Conservation (phyloP, 2,113 vertebrate genomes). For the Tetrax tetrax region DNA sequence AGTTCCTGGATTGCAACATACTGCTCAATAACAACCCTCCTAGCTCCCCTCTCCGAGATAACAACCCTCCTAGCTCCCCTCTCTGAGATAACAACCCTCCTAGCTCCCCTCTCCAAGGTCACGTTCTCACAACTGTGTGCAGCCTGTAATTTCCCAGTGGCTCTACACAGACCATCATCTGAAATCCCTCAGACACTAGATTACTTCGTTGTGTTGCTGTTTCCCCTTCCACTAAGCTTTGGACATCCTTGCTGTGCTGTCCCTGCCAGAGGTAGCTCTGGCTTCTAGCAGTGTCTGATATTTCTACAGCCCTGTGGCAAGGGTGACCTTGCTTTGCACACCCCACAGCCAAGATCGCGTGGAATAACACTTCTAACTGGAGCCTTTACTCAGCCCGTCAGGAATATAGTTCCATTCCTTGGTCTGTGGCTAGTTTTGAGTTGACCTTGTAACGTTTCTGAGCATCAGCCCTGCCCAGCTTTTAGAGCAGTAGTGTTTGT, state of each 20-base stretch:
- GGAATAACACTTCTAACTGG: background rate
- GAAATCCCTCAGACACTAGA: background rate
- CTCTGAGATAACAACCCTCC: no score
- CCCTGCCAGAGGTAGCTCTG: background rate
- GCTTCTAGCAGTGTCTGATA: background rate
- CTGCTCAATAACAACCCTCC: no score
- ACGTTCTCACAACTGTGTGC: no score
- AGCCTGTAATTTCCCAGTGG: no score
- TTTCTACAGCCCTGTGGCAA: background rate
- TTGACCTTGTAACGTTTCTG: background rate
- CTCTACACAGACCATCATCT: no score
- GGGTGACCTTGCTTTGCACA: no score
- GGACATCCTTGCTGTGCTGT: background rate
- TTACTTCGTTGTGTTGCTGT: background rate
- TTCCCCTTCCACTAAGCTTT: background rate
- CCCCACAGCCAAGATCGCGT: background rate
- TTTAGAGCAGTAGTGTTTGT: background rate
- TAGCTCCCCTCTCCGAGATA: no score
- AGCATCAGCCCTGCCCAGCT: background rate
- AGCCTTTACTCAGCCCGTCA: background rate
- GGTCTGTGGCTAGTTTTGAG: background rate
- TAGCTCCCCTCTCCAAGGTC: no score
- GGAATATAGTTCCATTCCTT: background rate
- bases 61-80: no score
- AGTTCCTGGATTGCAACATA: no score